phyloP scores from a whole-genome alignment of 2,113 vertebrate genomes.

The Junco hyemalis region DNA sequence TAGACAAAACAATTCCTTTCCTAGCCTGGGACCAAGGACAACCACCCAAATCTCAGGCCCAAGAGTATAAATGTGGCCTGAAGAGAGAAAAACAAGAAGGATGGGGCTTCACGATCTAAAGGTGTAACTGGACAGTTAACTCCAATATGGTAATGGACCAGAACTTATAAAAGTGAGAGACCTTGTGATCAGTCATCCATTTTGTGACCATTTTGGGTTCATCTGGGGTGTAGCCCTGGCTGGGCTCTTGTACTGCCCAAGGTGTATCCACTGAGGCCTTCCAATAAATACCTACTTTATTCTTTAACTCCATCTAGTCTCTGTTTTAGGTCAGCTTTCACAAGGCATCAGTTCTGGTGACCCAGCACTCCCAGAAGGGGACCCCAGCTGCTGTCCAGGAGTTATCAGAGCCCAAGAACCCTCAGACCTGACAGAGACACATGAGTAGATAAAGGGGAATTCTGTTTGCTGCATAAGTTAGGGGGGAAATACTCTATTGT shows the following conservation, averaged over 20 bases:
- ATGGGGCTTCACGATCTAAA: not conserved
- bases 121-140: not conserved
- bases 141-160: not conserved
- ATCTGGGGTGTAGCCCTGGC: not conserved
- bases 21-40: not conserved
- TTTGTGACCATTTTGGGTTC: not conserved
- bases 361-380: not conserved
- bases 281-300: not conserved
- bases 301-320: not conserved
- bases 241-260: not conserved
- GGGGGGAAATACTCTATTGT: not conserved
- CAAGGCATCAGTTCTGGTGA: not conserved
- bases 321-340: not conserved
- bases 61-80: not conserved
- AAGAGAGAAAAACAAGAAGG: not conserved
- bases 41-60: not conserved
- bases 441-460: not conserved
- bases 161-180: not conserved
- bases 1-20: not conserved
- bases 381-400: not conserved
- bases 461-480: not conserved
- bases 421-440: not conserved
- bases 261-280: not conserved
- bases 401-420: not conserved
- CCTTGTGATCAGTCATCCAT: not conserved